phyloP scores from a whole-genome alignment of 1,140 invertebrate genomes.

The Holotrichia oblita region DNA sequence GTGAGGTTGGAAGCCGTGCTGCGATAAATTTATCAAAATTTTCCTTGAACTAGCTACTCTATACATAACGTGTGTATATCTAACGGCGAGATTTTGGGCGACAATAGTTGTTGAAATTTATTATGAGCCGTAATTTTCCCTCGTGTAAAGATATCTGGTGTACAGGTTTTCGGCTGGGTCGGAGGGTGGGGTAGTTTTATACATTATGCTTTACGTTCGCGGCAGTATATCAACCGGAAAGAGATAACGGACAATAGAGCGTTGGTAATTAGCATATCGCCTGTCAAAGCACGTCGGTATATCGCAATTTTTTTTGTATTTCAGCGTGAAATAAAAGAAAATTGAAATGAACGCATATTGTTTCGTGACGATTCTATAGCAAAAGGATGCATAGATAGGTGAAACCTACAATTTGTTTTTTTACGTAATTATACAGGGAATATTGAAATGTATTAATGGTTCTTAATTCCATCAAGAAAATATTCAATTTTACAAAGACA shows the following conservation, averaged over 20 bases:
- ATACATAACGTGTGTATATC: constrained; percentile 4
- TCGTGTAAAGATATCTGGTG: constrained; percentile 22
- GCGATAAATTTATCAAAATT: constrained; percentile 37
- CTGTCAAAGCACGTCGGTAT: constrained; percentile 38
- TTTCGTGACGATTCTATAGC: neutral
- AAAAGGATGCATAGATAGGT: too few species aligned
- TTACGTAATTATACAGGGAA: too few species aligned
- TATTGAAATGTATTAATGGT: too few species aligned
- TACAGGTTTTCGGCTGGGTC: constrained; percentile 18
- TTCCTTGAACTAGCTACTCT: constrained; percentile 8
- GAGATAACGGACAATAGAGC: constrained; percentile 39
- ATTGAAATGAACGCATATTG: constrained; percentile 8
- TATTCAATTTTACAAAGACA: too few species aligned
- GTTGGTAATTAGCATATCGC: constrained; percentile 42
- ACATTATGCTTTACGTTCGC: constrained; percentile 34
- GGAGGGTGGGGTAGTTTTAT: constrained; percentile 21
- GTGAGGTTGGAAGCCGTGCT: neutral
- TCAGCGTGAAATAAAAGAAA: constrained; percentile 1
- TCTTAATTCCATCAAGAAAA: too few species aligned
- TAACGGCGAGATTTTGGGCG: constrained; percentile 21
- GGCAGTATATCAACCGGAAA: constrained; percentile 41
- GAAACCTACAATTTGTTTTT: too few species aligned
- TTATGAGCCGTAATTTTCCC: constrained; percentile 25
- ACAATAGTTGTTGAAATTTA: constrained; percentile 37
- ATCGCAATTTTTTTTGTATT: neutral